Conservation (phyloP, 2,113 vertebrate genomes). For the Mormyrus iriodes region DNA sequence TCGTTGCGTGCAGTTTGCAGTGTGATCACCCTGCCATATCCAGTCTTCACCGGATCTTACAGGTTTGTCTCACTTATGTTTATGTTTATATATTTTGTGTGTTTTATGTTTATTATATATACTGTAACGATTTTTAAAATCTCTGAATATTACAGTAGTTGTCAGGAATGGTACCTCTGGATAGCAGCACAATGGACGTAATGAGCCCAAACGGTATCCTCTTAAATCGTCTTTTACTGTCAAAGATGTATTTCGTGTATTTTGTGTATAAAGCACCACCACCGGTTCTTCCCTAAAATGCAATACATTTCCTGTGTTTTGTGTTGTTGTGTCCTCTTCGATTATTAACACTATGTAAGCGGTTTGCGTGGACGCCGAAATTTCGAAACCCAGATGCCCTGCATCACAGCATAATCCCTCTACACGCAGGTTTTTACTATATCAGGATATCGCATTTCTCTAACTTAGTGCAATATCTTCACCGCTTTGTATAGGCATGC, state of each 20-base stretch:
- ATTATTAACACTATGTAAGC: background rate
- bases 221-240: background rate
- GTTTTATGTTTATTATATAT: background rate
- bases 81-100: background rate
- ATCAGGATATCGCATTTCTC: background rate
- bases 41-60: background rate
- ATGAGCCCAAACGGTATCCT: background rate
- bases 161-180: background rate
- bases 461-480: background rate
- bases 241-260: background rate
- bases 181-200: background rate
- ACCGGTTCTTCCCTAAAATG: background rate
- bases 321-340: background rate
- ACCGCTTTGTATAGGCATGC: background rate
- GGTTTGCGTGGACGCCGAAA: background rate
- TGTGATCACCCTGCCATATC: background rate
- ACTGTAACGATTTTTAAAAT: background rate
- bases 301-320: constrained; percentile 1
- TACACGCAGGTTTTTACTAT: background rate
- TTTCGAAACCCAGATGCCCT: background rate
- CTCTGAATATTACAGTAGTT: background rate
- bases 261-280: background rate
- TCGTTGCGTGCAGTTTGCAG: background rate
- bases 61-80: background rate
- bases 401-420: background rate